Evolutionary conservation across 2,797 vertebrate genomes (phyloP).

Genomic region (Tenualosa thibaudeaui): DNA sequence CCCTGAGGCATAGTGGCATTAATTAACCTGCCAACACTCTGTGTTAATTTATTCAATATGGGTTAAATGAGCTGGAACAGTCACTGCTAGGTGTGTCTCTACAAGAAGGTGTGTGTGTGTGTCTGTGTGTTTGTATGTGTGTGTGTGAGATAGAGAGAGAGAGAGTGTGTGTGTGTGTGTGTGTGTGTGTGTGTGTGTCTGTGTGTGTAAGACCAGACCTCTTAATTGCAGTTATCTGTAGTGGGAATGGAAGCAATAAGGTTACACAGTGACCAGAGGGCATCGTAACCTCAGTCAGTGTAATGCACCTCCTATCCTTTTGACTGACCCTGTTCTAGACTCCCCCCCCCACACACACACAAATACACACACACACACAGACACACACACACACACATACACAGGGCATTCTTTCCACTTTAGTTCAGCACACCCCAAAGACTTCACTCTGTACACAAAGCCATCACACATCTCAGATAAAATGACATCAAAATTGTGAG

Average conservation of each 20-base stretch:
- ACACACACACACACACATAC: not conserved
- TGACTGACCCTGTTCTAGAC: not conserved
- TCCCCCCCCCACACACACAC: not conserved
- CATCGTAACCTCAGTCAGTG: not conserved
- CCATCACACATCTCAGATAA: too few relatives aligned
- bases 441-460: too few relatives aligned
- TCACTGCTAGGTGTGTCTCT: conserved; percentile 31
- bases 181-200: conserved; percentile 16
- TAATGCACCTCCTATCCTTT: not conserved
- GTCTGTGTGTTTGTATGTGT: conserved; percentile 38
- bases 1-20: conserved; percentile 63
- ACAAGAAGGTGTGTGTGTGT: not conserved
- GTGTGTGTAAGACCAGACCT: conserved; percentile 31
- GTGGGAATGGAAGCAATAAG: conserved; percentile 8
- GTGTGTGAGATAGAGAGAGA: conserved; percentile 19
- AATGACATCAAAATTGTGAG: too few relatives aligned
- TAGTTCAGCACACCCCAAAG: too few relatives aligned
- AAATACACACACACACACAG: not conserved
- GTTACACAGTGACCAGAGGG: not conserved
- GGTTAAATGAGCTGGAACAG: conserved; percentile 56
- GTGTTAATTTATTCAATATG: conserved; percentile 68
- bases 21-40: conserved; percentile 68
- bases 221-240: conserved; percentile 11
- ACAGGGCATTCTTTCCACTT: not conserved
- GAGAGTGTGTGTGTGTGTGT: conserved; percentile 2